A percentile compares a stretch with the other conserved stretches of the same genome.
Conservation (phyloP, 2,797 vertebrate species). For the Caiman crocodilus region DNA sequence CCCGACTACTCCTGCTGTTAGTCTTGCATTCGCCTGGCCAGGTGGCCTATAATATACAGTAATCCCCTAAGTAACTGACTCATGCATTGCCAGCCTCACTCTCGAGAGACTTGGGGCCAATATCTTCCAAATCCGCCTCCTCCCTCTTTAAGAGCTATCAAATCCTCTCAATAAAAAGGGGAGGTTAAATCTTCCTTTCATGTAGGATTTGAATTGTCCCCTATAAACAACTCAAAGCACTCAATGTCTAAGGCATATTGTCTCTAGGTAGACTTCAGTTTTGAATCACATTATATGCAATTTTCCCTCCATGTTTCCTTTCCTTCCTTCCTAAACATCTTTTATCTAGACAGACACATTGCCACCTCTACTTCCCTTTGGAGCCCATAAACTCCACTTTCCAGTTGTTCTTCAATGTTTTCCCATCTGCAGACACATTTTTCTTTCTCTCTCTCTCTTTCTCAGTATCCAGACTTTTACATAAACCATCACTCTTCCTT, state of each 20-base stretch:
- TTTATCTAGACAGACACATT: neutral
- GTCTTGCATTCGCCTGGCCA: fast-evolving
- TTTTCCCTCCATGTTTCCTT: neutral
- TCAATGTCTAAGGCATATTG: neutral
- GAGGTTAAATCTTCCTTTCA: neutral
- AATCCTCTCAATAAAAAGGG: neutral
- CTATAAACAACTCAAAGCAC: fast-evolving
- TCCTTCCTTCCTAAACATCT: neutral
- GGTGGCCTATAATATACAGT: fast-evolving
- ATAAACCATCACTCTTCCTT: neutral
- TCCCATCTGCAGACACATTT: neutral
- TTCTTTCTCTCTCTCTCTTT: neutral
- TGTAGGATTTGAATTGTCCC: neutral
- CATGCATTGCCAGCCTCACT: neutral
- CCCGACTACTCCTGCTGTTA: neutral
- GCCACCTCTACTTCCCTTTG: neutral
- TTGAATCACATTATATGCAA: fast-evolving
- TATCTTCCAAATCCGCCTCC: neutral
- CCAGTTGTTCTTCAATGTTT: neutral
- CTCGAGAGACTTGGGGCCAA: neutral
- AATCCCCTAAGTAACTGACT: neutral
- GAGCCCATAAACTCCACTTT: neutral
- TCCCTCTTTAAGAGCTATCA: neutral
- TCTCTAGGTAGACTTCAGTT: neutral
- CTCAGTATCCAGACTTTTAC: neutral